phyloP scores from a whole-genome alignment of 2,888 invertebrate genomes.

The Synanthedon vespiformis region DNA sequence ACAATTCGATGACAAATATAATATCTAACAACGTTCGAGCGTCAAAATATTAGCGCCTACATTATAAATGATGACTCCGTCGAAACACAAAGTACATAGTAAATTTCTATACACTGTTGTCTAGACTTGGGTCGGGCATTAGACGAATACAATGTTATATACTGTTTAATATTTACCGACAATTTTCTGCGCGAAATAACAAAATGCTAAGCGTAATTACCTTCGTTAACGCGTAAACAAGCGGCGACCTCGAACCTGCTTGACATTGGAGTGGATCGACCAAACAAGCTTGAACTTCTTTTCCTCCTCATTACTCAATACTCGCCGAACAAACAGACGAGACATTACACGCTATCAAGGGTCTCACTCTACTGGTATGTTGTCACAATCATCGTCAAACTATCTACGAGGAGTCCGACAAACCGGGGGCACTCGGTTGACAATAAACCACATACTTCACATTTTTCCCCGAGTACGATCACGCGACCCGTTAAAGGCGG shows the following conservation, averaged over 20 bases:
- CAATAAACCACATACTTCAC: constrained; percentile 33
- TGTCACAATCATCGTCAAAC: constrained; percentile 2
- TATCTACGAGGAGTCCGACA: constrained; percentile 1
- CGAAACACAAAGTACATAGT: not conserved
- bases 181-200: constrained; percentile 28
- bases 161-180: constrained; percentile 32
- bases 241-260: constrained; percentile 41
- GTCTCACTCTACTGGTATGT: constrained; percentile 14
- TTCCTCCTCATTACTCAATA: constrained; percentile 9
- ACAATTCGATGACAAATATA: no score
- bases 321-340: constrained; percentile 5
- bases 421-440: constrained; percentile 15
- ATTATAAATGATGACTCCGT: not conserved
- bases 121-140: not conserved
- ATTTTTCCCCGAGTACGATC: constrained; percentile 30
- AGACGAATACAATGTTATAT: not conserved
- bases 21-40: not conserved
- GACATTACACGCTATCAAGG: constrained; percentile 13
- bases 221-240: constrained; percentile 40
- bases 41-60: not conserved
- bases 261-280: constrained; percentile 31
- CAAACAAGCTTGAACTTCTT: constrained; percentile 26
- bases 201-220: constrained; percentile 26
- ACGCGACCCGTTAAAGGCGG: constrained; percentile 25
- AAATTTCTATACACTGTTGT: not conserved